Evolutionary conservation across 1,140 invertebrate genomes (phyloP).

Genomic region (Dreissena polymorpha): DNA sequence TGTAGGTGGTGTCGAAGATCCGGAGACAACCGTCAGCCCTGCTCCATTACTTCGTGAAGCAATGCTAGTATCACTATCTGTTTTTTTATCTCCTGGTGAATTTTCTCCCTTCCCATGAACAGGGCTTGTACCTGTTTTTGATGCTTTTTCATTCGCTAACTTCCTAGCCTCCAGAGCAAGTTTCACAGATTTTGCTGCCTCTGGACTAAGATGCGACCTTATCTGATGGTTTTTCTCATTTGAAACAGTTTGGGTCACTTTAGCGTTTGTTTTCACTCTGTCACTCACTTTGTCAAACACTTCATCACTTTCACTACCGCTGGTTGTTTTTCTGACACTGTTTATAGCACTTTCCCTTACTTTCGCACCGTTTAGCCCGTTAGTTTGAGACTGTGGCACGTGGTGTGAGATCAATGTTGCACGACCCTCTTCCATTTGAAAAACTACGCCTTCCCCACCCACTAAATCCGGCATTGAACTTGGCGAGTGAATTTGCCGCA

Average conservation of each 20-base stretch:
- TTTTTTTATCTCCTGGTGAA: background rate
- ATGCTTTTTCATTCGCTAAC: background rate
- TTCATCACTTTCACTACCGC: slow-evolving; percentile 47
- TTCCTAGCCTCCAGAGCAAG: background rate
- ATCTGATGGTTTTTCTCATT: slow-evolving; percentile 1
- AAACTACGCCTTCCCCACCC: slow-evolving; percentile 32
- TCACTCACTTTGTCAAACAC: slow-evolving; percentile 43
- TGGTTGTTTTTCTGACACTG: slow-evolving; percentile 17
- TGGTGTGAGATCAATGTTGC: slow-evolving; percentile 29
- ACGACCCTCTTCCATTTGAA: slow-evolving; percentile 52
- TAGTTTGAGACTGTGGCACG: background rate
- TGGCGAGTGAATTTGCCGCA: slow-evolving; percentile 49
- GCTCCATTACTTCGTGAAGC: background rate
- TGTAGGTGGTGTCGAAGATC: background rate
- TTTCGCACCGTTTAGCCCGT: background rate
- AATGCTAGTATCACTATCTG: background rate
- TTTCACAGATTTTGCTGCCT: background rate
- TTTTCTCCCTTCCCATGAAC: background rate
- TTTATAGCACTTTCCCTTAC: background rate
- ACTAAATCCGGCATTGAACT: slow-evolving; percentile 31
- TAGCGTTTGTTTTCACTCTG: background rate
- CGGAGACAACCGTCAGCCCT: background rate
- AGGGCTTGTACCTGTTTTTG: background rate
- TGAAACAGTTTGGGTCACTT: slow-evolving; percentile 40
- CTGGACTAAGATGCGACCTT: background rate